A percentile compares a stretch with the other conserved stretches of the same genome.
These are phyloP conservation scores for Macquaria ambigua DNA, from an alignment of 2,113 vertebrate species.

Conservation along the genomic window DNA sequence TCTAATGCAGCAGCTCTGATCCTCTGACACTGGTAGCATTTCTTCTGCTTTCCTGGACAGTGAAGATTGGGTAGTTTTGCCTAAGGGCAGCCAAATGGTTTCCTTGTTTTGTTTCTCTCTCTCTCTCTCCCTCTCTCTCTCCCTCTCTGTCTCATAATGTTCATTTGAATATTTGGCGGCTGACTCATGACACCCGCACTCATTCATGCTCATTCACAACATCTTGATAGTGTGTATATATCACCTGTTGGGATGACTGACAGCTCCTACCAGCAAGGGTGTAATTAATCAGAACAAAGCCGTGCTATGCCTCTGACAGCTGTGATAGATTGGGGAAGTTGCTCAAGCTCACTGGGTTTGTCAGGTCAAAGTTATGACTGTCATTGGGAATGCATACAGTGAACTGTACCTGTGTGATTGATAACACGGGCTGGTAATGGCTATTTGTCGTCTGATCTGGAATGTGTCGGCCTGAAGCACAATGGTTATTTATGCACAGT, in stretches of 20 bases:
- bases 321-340: conserved; percentile 81
- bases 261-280: conserved; percentile 70
- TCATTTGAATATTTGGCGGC: conserved; percentile 61
- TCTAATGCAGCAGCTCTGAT: conserved; percentile 69
- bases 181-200: conserved; percentile 61
- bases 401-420: conserved; percentile 68
- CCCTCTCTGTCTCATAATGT: conserved; percentile 35
- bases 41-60: conserved; percentile 67
- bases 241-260: conserved; percentile 72
- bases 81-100: conserved; percentile 70
- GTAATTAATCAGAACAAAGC: conserved; percentile 82
- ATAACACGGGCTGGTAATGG: conserved; percentile 60
- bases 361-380: conserved; percentile 73
- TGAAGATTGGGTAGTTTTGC: conserved; percentile 63
- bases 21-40: conserved; percentile 72
- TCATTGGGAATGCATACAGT: conserved; percentile 71
- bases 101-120: conserved; percentile 54
- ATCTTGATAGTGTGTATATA: conserved; percentile 55
- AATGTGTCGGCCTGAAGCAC: conserved; percentile 64
- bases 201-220: conserved; percentile 72
- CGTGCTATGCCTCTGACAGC: conserved; percentile 75
- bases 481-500: conserved; percentile 51
- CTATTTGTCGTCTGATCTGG: conserved; percentile 72
- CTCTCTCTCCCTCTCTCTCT: conserved; percentile 15
- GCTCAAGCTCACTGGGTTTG: conserved; percentile 76